Evolutionary conservation across 1,140 invertebrate genomes (phyloP).

Genomic region (Lordiphosa collinella): DNA sequence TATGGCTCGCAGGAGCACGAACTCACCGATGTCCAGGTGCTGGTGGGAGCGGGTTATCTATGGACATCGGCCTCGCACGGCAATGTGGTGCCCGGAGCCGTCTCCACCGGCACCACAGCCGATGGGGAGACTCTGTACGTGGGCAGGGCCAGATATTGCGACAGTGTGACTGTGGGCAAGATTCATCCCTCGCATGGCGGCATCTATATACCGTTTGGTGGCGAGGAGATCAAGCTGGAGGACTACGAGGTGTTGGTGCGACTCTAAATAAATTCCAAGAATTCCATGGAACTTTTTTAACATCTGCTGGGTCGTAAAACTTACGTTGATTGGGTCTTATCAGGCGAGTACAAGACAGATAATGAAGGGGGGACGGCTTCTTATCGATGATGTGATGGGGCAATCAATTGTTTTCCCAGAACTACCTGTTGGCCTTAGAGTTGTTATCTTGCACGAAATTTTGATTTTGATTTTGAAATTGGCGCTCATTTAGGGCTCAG

Average conservation of each 20-base stretch:
- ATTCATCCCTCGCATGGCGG: constrained; percentile 83
- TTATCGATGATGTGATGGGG: background rate
- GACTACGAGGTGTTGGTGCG: constrained; percentile 82
- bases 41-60: constrained; percentile 74
- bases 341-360: too few relatives aligned
- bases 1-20: constrained; percentile 80
- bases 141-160: constrained; percentile 82
- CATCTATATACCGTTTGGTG: constrained; percentile 84
- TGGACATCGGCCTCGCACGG: constrained; percentile 81
- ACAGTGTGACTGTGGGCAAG: constrained; percentile 81
- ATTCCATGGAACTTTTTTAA: background rate
- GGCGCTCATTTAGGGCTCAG: too few relatives aligned
- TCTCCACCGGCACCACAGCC: constrained; percentile 82
- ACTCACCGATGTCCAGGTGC: constrained; percentile 78
- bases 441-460: too few relatives aligned
- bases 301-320: background rate
- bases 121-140: constrained; percentile 84
- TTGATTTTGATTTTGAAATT: too few relatives aligned
- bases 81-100: constrained; percentile 81
- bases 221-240: constrained; percentile 82
- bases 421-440: too few relatives aligned
- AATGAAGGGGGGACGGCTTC: background rate
- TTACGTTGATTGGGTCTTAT: background rate
- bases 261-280: constrained; percentile 3
- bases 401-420: too few relatives aligned